A percentile compares a stretch with the other conserved stretches of the same genome.
These are phyloP conservation scores for Hoplodrina ambigua DNA, from an alignment of 2,888 invertebrate species.

Conservation along the genomic window DNA sequence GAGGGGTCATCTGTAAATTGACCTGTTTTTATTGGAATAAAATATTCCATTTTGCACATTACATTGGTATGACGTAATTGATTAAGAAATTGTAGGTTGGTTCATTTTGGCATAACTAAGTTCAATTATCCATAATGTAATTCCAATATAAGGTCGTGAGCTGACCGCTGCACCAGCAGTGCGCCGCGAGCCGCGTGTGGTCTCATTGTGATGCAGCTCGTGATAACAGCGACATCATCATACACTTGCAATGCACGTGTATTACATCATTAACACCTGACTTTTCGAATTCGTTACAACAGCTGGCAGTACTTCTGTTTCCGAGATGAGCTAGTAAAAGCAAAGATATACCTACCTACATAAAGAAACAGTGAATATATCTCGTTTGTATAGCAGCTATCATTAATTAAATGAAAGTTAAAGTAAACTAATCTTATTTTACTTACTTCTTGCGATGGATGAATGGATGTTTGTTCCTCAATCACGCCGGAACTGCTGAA, in stretches of 20 bases:
- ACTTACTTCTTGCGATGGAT: too few relatives aligned
- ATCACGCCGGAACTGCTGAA: too few relatives aligned
- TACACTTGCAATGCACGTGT: conserved; percentile 12
- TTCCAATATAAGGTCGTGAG: conserved; percentile 4
- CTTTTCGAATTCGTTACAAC: not conserved
- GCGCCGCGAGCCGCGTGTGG: conserved; percentile 51
- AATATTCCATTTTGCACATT: too few relatives aligned
- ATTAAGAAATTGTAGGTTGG: too few relatives aligned
- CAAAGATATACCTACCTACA: not conserved
- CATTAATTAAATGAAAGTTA: too few relatives aligned
- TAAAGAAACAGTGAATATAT: not conserved
- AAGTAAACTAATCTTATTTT: too few relatives aligned
- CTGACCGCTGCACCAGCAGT: conserved; percentile 1
- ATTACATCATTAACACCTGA: conserved; percentile 20
- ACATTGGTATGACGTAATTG: not conserved
- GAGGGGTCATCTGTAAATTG: too few relatives aligned
- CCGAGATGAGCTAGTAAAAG: not conserved
- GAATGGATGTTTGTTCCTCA: too few relatives aligned
- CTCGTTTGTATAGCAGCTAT: too few relatives aligned
- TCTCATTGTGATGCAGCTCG: conserved; percentile 51
- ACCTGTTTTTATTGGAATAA: too few relatives aligned
- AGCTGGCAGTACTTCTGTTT: not conserved
- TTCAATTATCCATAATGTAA: not conserved
- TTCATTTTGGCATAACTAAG: not conserved
- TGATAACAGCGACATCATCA: conserved; percentile 29